These are phyloP conservation scores for Lepilemur septentrionalis DNA, from an alignment of 2,797 vertebrate species.

Conservation along the genomic window DNA sequence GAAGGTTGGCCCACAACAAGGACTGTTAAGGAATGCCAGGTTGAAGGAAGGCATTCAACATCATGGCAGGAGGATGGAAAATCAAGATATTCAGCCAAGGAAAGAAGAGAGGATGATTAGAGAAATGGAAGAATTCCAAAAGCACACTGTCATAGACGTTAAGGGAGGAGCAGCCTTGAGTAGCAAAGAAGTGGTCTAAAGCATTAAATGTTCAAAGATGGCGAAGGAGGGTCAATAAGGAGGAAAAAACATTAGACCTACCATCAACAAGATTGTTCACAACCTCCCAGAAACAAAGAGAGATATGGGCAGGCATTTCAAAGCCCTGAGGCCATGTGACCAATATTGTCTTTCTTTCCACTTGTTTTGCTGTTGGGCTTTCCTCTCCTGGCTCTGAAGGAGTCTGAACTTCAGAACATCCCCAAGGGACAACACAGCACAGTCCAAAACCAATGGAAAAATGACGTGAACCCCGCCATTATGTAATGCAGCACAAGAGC, in stretches of 20 bases:
- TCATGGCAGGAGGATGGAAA: background rate
- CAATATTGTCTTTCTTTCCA: conserved; percentile 39
- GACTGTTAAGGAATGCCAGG: background rate
- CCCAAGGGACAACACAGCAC: conserved; percentile 52
- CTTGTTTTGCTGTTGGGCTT: conserved; percentile 61
- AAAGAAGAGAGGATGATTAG: background rate
- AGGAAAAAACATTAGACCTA: background rate
- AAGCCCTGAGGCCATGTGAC: background rate
- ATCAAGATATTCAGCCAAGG: background rate
- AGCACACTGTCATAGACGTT: background rate
- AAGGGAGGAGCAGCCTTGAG: background rate
- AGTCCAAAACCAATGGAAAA: conserved; percentile 67
- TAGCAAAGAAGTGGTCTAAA: background rate
- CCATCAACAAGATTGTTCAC: background rate
- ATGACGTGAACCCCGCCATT: conserved; percentile 48
- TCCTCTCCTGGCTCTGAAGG: conserved; percentile 55
- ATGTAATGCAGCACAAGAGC: conserved; percentile 58
- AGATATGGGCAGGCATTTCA: conserved; percentile 16
- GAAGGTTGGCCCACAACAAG: background rate
- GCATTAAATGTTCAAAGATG: background rate
- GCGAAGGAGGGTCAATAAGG: background rate
- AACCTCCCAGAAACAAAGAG: conserved; percentile 33
- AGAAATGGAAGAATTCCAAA: background rate
- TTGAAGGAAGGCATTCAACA: background rate
- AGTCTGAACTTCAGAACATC: conserved; percentile 73